Conservation (phyloP, 2,888 invertebrate species). For the Taphrorychus bicolor region DNA sequence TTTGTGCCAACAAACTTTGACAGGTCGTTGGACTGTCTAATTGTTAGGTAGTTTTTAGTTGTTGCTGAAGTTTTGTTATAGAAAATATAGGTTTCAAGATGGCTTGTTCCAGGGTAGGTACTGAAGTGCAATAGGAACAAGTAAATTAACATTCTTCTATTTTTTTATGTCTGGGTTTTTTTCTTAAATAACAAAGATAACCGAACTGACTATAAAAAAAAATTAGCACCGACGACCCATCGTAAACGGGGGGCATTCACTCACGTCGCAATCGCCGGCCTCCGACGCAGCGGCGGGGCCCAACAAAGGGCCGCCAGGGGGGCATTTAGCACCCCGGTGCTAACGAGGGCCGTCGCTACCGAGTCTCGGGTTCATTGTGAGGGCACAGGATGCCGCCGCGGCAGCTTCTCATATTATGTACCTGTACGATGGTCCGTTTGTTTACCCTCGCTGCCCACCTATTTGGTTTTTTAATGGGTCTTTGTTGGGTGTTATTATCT, state of each 20-base stretch:
- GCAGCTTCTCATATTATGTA: neutral
- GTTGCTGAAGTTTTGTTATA: too few relatives aligned
- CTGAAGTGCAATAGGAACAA: too few relatives aligned
- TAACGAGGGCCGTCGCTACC: constrained; percentile 53
- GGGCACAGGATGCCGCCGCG: constrained; percentile 21
- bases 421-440: constrained; percentile 1
- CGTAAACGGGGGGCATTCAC: constrained; percentile 19
- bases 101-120: too few relatives aligned
- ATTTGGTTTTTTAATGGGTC: constrained; percentile 23
- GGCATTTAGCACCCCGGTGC: constrained; percentile 52
- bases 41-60: too few relatives aligned
- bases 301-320: constrained; percentile 20
- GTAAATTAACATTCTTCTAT: too few relatives aligned
- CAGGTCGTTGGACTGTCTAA: too few relatives aligned
- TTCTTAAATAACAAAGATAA: neutral
- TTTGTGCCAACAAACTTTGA: too few relatives aligned
- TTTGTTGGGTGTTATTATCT: constrained; percentile 13
- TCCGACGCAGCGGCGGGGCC: constrained; percentile 12
- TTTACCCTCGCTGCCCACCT: constrained; percentile 24
- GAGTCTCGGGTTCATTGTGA: constrained; percentile 45
- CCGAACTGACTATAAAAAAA: neutral
- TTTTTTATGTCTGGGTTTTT: too few relatives aligned
- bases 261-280: constrained; percentile 27
- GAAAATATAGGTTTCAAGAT: too few relatives aligned
- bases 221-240: constrained; percentile 15